phyloP scores from a whole-genome alignment of 2,113 vertebrate genomes.

The Mugil cephalus region DNA sequence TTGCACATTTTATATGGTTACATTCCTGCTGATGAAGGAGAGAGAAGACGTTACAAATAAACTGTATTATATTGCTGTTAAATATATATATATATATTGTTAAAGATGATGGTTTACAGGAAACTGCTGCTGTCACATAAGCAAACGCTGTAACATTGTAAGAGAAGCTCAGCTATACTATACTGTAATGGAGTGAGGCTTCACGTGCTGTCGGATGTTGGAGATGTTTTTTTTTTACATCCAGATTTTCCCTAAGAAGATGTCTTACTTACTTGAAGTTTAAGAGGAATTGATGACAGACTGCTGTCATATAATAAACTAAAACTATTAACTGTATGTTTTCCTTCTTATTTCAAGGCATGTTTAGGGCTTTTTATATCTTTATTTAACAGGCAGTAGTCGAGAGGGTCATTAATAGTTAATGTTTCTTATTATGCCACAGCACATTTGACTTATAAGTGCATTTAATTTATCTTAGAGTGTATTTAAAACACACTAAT shows the following conservation, averaged over 20 bases:
- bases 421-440: no score
- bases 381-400: no score
- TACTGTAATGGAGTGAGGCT: conserved; percentile 38
- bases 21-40: conserved; percentile 65
- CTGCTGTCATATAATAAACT: conserved; percentile 64
- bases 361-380: no score
- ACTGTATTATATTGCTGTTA: conserved; percentile 66
- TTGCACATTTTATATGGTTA: conserved; percentile 79
- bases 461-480: no score
- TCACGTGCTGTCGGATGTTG: conserved; percentile 37
- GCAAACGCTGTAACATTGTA: conserved; percentile 45
- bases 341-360: not conserved
- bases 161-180: conserved; percentile 35
- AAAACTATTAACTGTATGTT: conserved; percentile 46
- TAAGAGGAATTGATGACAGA: conserved; percentile 38
- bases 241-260: conserved; percentile 50
- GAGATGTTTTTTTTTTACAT: conserved; percentile 53
- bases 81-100: conserved; percentile 50
- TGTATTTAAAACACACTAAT: no score
- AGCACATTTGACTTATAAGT: no score
- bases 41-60: conserved; percentile 40
- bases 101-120: conserved; percentile 27
- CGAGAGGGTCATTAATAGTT: no score
- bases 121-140: conserved; percentile 40
- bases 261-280: conserved; percentile 64